A percentile compares a stretch with the other conserved stretches of the same genome.
Conservation (phyloP, 2,797 vertebrate genomes). For the Xerus rutilus region DNA sequence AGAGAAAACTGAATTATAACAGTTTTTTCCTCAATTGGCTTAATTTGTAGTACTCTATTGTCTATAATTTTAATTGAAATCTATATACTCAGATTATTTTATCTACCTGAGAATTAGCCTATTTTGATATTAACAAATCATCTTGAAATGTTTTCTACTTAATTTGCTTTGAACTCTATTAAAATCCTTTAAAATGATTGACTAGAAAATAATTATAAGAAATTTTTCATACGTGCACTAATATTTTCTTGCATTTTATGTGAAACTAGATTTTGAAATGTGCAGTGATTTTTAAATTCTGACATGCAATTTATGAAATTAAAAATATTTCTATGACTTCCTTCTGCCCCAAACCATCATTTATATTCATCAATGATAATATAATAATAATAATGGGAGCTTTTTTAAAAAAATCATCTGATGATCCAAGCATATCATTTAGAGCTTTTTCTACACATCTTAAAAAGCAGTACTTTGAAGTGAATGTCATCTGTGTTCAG, state of each 20-base stretch:
- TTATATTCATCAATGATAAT: neutral
- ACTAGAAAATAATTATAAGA: neutral
- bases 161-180: neutral
- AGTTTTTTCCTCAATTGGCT: neutral
- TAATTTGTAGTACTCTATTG: neutral
- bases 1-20: neutral
- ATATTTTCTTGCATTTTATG: neutral
- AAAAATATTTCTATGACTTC: neutral
- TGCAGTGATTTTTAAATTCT: neutral
- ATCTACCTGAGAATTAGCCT: neutral
- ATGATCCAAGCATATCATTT: neutral
- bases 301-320: neutral
- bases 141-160: neutral
- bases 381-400: neutral
- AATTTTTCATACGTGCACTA: neutral
- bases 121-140: neutral
- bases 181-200: neutral
- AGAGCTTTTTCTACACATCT: neutral
- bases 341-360: neutral
- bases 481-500: neutral
- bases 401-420: neutral
- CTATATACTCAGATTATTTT: neutral
- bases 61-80: conserved; percentile 20
- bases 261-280: conserved; percentile 12
- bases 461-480: neutral